Evolutionary conservation across 2,797 vertebrate genomes (phyloP).

Genomic region (Cephalopachus bancanus): DNA sequence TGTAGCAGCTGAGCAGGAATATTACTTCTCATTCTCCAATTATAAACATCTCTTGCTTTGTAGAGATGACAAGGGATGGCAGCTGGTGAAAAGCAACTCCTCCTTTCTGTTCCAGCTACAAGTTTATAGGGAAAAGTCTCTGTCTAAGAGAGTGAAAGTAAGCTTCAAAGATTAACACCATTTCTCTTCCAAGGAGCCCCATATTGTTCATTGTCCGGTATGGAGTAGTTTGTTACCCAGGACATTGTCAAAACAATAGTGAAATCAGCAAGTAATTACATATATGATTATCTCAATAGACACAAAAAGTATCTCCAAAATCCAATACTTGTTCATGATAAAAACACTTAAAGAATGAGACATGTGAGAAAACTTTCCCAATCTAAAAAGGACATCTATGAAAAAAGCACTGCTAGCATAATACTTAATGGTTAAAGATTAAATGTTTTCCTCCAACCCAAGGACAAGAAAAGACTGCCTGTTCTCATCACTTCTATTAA

Average conservation of each 20-base stretch:
- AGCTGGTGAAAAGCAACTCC: no score
- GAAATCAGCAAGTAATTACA: background rate
- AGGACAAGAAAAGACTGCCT: background rate
- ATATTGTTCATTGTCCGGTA: background rate
- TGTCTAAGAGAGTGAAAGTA: no score
- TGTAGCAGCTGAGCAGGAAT: no score
- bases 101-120: background rate
- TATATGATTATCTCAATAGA: background rate
- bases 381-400: background rate
- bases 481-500: background rate
- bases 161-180: no score
- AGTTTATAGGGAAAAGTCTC: background rate
- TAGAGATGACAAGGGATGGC: no score
- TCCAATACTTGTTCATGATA: background rate
- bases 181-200: background rate
- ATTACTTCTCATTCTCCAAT: no score
- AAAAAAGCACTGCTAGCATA: background rate
- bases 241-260: background rate
- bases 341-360: background rate
- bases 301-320: background rate
- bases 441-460: background rate
- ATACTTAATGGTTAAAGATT: background rate
- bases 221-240: background rate
- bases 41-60: no score
- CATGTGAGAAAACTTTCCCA: background rate